phyloP scores from a whole-genome alignment of 1,140 invertebrate species.

The Hestina assimilis region DNA sequence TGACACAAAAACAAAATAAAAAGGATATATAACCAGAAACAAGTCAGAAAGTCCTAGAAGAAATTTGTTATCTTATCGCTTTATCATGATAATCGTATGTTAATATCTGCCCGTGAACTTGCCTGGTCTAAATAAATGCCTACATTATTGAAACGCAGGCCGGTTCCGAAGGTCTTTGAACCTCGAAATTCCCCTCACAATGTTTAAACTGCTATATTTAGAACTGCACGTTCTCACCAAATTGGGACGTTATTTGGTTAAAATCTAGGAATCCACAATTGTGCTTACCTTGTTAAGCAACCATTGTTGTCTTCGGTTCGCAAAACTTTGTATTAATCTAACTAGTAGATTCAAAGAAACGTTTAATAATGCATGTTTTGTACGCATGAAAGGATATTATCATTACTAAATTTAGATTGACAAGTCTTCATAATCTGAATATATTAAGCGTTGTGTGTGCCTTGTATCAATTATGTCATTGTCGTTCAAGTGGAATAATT shows the following conservation, averaged over 20 bases:
- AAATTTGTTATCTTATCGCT: no score
- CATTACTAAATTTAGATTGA: constrained; percentile 13
- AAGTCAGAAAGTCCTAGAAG: no score
- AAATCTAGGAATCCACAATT: constrained; percentile 40
- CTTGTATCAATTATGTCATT: constrained; percentile 16
- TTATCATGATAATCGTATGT: no score
- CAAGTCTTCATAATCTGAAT: constrained; percentile 8
- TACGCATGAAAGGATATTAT: not conserved
- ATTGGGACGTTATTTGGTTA: constrained; percentile 40
- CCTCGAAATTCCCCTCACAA: constrained; percentile 61
- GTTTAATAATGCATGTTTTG: not conserved
- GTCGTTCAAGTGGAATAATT: constrained; percentile 3
- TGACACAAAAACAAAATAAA: no score
- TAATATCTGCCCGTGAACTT: constrained; percentile 45
- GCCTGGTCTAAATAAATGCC: constrained; percentile 23
- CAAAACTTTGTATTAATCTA: not conserved
- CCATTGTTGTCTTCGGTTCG: no score
- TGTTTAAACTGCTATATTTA: constrained; percentile 60
- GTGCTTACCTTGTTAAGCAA: not conserved
- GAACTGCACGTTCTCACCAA: constrained; percentile 56
- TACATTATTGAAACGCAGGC: constrained; percentile 40
- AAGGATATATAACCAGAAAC: no score
- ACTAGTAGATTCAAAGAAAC: not conserved
- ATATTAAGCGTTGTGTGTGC: not conserved
- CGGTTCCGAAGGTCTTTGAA: constrained; percentile 69